Evolutionary conservation across 2,113 vertebrate genomes (phyloP).

Genomic region (Capricornis sumatraensis): DNA sequence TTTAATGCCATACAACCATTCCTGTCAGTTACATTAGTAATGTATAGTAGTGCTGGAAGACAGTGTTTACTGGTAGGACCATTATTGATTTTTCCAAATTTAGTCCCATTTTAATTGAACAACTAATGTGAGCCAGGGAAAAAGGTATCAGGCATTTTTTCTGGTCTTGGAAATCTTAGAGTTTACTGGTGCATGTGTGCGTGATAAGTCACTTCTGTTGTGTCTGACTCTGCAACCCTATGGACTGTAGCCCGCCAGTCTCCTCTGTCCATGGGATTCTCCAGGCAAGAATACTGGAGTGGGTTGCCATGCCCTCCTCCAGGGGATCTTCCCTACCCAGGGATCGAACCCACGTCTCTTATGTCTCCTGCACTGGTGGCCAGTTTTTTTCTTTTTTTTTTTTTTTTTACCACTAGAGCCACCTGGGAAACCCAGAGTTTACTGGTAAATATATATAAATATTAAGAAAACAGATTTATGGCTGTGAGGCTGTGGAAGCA

Average conservation of each 20-base stretch:
- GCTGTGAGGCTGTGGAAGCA: neutral
- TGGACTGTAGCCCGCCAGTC: neutral
- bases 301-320: neutral
- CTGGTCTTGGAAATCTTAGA: neutral
- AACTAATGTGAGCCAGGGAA: neutral
- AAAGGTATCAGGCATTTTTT: neutral
- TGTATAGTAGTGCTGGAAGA: neutral
- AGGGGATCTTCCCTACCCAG: neutral
- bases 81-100: neutral
- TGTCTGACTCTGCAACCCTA: neutral
- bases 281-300: neutral
- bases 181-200: neutral
- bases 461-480: neutral
- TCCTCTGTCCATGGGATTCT: neutral
- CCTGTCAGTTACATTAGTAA: neutral
- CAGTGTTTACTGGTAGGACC: neutral
- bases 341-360: accelerated
- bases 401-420: neutral
- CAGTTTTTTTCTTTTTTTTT: neutral
- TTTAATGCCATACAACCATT: neutral
- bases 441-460: neutral
- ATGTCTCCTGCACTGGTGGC: neutral
- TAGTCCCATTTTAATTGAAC: neutral
- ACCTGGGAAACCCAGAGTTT: neutral
- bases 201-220: neutral